Evolutionary conservation across 2,797 vertebrate genomes (phyloP).

Genomic region (Hypotaenidia philippensis): DNA sequence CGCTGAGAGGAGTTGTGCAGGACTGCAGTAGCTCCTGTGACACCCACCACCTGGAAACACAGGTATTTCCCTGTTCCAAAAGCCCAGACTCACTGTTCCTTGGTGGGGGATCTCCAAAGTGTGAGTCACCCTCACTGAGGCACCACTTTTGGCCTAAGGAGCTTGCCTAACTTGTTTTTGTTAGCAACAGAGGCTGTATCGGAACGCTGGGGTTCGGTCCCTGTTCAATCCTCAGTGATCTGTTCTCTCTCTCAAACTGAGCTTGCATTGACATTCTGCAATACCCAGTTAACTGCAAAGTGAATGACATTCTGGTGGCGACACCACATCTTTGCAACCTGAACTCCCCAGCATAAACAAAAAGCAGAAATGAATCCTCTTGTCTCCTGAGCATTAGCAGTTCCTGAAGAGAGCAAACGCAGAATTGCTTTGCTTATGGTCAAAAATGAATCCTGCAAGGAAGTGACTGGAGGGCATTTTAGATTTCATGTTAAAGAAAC

Average conservation of each 20-base stretch:
- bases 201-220: not conserved
- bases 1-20: not conserved
- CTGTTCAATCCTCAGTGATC: not conserved
- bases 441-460: not conserved
- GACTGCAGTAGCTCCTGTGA: not conserved
- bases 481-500: slow-evolving; percentile 35
- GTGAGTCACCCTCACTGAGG: not conserved
- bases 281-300: not conserved
- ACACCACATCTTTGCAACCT: not conserved
- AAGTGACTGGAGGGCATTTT: slow-evolving; percentile 23
- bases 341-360: not conserved
- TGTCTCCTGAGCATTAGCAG: slow-evolving; percentile 15
- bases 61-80: not conserved
- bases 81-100: not conserved
- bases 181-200: not conserved
- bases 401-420: slow-evolving; percentile 24
- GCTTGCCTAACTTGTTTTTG: not conserved
- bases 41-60: not conserved
- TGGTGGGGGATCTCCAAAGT: not conserved
- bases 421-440: slow-evolving; percentile 17
- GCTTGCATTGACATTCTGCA: not conserved
- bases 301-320: not conserved
- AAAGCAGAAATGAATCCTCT: not conserved
- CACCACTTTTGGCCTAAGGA: not conserved
- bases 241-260: not conserved